phyloP scores from a whole-genome alignment of 2,888 invertebrate genomes.

The Baronia brevicornis region DNA sequence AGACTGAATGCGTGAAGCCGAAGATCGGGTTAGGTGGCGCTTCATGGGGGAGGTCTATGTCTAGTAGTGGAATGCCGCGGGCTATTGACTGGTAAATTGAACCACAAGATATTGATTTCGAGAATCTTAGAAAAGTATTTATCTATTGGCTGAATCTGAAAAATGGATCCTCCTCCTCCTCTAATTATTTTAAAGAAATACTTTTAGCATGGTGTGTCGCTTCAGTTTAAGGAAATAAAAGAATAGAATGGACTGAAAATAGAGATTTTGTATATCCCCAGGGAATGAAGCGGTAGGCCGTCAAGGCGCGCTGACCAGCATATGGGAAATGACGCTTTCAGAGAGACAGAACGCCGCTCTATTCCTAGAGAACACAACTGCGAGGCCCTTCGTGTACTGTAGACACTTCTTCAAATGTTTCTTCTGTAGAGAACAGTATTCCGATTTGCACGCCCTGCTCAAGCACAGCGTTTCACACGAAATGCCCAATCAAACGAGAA shows the following conservation, averaged over 20 bases:
- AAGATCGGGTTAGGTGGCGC: too few relatives aligned
- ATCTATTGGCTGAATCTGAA: too few relatives aligned
- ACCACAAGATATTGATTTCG: too few relatives aligned
- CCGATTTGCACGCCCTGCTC: constrained; percentile 39
- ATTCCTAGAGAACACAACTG: constrained; percentile 42
- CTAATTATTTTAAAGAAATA: too few relatives aligned
- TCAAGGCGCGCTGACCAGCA: constrained; percentile 42
- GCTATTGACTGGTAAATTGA: too few relatives aligned
- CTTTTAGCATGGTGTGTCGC: too few relatives aligned
- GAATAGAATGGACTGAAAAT: constrained; percentile 1
- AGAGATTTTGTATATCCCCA: constrained; percentile 14
- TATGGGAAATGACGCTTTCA: constrained; percentile 55
- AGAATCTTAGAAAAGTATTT: too few relatives aligned
- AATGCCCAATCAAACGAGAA: constrained; percentile 31
- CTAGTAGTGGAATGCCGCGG: too few relatives aligned
- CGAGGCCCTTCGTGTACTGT: constrained; percentile 49
- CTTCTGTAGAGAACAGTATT: constrained; percentile 44
- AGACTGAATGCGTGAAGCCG: too few relatives aligned
- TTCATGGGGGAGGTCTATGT: too few relatives aligned
- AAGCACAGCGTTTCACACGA: constrained; percentile 37
- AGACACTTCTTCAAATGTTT: constrained; percentile 56
- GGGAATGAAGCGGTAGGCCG: constrained; percentile 23
- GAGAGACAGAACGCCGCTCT: constrained; percentile 50
- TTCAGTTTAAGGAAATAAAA: background rate
- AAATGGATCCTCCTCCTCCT: too few relatives aligned